Evolutionary conservation across 2,888 invertebrate genomes (phyloP).

Genomic region (Tenthredo mesomela): DNA sequence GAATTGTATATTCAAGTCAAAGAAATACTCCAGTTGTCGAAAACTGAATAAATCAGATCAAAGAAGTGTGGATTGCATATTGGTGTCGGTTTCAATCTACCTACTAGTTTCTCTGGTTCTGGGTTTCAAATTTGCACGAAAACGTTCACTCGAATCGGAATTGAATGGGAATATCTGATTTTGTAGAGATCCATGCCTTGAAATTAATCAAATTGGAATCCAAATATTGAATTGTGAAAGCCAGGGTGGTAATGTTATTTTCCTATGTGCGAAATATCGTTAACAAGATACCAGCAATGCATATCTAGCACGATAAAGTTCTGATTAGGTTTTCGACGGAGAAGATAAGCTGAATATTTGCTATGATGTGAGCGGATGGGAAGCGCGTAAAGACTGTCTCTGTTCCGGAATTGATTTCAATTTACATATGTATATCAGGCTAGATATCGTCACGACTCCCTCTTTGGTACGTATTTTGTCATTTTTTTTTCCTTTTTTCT

Average conservation of each 20-base stretch:
- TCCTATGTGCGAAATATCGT: neutral
- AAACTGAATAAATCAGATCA: neutral
- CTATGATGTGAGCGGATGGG: neutral
- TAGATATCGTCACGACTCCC: neutral
- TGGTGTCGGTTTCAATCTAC: neutral
- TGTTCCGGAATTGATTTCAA: neutral
- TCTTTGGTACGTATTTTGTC: neutral
- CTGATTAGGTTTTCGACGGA: neutral
- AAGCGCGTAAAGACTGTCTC: neutral
- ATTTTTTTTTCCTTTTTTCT: neutral
- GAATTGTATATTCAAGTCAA: neutral
- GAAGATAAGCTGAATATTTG: conserved; percentile 7
- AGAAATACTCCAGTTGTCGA: neutral
- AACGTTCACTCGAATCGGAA: neutral
- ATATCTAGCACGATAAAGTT: neutral
- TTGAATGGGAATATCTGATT: neutral
- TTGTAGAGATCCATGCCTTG: neutral
- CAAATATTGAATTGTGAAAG: neutral
- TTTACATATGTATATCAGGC: neutral
- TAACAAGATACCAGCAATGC: neutral
- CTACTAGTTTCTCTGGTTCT: neutral
- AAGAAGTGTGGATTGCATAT: neutral
- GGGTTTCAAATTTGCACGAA: neutral
- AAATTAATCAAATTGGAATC: neutral
- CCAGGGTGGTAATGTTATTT: neutral